phyloP scores from a whole-genome alignment of 2,888 invertebrate genomes.

The Zygogramma bicolorata region DNA sequence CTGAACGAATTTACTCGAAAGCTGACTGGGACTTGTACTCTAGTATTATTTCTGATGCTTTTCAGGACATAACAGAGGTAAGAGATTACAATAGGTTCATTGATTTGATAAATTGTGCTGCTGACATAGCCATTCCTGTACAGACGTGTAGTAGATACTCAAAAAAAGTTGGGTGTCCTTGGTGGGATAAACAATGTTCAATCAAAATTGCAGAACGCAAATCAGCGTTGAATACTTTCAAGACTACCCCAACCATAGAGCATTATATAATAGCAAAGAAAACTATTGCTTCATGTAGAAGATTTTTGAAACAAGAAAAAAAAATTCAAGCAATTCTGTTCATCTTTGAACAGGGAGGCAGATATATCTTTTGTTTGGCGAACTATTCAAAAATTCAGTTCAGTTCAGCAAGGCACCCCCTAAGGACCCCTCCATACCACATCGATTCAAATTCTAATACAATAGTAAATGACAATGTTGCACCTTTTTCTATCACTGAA shows the following conservation, averaged over 20 bases:
- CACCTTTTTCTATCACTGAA: too few relatives aligned
- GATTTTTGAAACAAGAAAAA: constrained; percentile 4
- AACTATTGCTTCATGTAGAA: neutral
- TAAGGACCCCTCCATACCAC: too few relatives aligned
- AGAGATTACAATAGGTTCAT: neutral
- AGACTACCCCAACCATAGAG: neutral
- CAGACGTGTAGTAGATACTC: neutral
- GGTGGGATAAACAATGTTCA: constrained; percentile 3
- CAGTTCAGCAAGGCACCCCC: too few relatives aligned
- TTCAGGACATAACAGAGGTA: too few relatives aligned
- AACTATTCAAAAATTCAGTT: constrained; percentile 19
- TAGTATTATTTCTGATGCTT: neutral
- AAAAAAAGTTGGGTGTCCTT: neutral
- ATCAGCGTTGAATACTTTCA: neutral
- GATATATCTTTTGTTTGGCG: constrained; percentile 14
- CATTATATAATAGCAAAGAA: neutral
- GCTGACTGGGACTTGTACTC: constrained; percentile 17
- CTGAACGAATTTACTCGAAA: too few relatives aligned
- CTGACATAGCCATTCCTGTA: neutral
- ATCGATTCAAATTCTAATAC: too few relatives aligned
- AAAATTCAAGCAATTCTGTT: constrained; percentile 21
- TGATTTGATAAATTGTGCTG: neutral
- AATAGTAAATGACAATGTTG: too few relatives aligned
- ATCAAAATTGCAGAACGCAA: neutral
- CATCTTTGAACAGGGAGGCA: constrained; percentile 16